phyloP scores from a whole-genome alignment of 1,140 invertebrate genomes.

The Drosophila ironensis region DNA sequence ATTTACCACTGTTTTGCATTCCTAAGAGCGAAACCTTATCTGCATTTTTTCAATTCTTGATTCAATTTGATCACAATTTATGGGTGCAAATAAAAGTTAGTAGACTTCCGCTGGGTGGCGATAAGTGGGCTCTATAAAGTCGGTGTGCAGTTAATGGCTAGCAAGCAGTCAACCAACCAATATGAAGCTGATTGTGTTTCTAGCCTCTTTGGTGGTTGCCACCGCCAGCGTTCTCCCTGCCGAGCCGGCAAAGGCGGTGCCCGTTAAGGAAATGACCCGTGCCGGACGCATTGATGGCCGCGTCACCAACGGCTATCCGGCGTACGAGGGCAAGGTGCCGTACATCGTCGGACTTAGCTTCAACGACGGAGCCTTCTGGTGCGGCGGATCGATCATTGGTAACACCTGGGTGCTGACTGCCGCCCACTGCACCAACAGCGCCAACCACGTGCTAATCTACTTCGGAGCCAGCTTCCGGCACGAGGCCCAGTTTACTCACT shows the following conservation, averaged over 20 bases:
- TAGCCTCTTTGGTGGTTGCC: slow-evolving; percentile 19
- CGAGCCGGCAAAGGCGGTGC: background rate
- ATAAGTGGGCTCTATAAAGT: slow-evolving; percentile 17
- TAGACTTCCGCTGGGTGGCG: background rate
- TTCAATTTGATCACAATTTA: slow-evolving; percentile 1
- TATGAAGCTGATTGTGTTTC: slow-evolving; percentile 23
- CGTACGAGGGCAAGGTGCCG: slow-evolving; percentile 31
- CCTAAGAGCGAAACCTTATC: slow-evolving; percentile 5
- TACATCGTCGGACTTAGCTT: slow-evolving; percentile 31
- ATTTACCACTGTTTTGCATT: background rate
- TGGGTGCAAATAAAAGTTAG: background rate
- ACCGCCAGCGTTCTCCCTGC: slow-evolving; percentile 7
- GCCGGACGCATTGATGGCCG: slow-evolving; percentile 11
- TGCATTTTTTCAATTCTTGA: background rate
- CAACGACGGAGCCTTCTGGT: slow-evolving; percentile 24
- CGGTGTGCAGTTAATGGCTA: no score
- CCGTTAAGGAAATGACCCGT: slow-evolving; percentile 24
- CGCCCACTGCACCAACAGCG: slow-evolving; percentile 14
- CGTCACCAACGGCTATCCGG: slow-evolving; percentile 28
- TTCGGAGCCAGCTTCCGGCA: slow-evolving; percentile 29
- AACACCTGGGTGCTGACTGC: slow-evolving; percentile 27
- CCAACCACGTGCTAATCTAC: slow-evolving; percentile 35
- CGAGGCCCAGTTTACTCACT: slow-evolving; percentile 30
- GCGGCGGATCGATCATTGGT: slow-evolving; percentile 25
- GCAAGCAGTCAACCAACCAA: background rate